Conservation (phyloP, 2,113 vertebrate genomes). For the Podarcis muralis region DNA sequence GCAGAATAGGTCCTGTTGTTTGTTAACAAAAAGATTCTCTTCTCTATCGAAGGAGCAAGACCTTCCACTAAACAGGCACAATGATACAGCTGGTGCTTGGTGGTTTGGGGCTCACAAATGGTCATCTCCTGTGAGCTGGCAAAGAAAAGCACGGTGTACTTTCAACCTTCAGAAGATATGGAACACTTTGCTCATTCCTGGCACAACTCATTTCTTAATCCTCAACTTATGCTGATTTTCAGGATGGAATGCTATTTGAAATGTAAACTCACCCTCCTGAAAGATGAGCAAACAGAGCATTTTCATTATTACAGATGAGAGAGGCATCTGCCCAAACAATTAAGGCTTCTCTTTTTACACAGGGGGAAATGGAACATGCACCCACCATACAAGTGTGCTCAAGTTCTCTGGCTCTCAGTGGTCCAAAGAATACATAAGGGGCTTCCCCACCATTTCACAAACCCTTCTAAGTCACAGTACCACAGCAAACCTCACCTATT, state of each 20-base stretch:
- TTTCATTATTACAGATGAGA: not conserved
- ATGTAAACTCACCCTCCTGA: not conserved
- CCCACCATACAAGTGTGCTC: not conserved
- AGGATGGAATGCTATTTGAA: not conserved
- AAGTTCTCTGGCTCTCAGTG: not conserved
- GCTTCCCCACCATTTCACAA: not conserved
- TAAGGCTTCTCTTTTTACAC: not conserved
- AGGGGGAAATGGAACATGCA: no score
- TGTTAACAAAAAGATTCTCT: not conserved
- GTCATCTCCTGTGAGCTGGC: not conserved
- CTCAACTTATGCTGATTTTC: not conserved
- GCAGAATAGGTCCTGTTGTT: not conserved
- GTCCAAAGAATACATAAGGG: not conserved
- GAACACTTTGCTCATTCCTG: slow-evolving; percentile 5
- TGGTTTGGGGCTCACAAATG: not conserved
- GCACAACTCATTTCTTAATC: not conserved
- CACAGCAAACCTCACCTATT: not conserved
- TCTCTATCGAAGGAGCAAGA: slow-evolving; percentile 5
- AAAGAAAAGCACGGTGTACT: not conserved
- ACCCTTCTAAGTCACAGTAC: not conserved
- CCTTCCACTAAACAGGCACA: not conserved
- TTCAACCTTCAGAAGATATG: not conserved
- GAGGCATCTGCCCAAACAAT: not conserved
- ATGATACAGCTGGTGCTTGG: not conserved
- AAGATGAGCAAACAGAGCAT: not conserved